Evolutionary conservation across 1,140 invertebrate species (phyloP), one percentile per base, ranked within the genome.

Genomic region (Trichogramma pretiosum): DNA sequence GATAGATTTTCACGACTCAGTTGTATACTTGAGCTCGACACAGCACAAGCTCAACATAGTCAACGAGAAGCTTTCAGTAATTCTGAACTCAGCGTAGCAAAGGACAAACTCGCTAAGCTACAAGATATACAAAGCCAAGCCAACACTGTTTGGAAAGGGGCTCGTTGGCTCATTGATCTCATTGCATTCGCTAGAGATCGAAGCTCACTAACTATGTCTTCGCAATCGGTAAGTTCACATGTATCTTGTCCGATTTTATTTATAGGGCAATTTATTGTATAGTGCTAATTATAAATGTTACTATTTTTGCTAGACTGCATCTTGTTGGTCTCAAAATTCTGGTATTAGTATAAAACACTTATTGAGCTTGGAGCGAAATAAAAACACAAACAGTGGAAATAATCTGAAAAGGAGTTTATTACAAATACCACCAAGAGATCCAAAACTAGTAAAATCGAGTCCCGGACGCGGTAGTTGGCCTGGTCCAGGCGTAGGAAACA

Each of bases 141-240:
- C 10, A 92, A 93, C 55, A 63, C 75, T 0, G 81, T 89, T 1
- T 98, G 94, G 94, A 93, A 93, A 62, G 82, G 83, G 18, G 84
- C 89, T 3, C 79, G 95, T 11, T 98, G 94, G 94, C 77, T 97
- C 1, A 89, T 94, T 78, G 92, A 97, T 58, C 82, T 94, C 3
- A 88, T 97, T 30, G 84, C 87, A 1, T 93, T 91, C 62, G 91
- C 93, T 1, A 74, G 93, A 45, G 93, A 95, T 61, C 85, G 87
- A 57, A 75, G 67, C n/a, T n/a, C 10, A 54, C 51, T 35, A 9
- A 9, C 36, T 14, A 18, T 26, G 0, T 39, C 55, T 40, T 48
- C 52, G 39, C 52, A 50, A 37, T 40, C 26, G 26, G 44, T 48
- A 42, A 48, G 36, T 44, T 1, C 19, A 13, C 23, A 11, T 4